Base-by-base conservation (phyloP, 2,888 invertebrate genomes). In the Luperina testacea region DNA sequence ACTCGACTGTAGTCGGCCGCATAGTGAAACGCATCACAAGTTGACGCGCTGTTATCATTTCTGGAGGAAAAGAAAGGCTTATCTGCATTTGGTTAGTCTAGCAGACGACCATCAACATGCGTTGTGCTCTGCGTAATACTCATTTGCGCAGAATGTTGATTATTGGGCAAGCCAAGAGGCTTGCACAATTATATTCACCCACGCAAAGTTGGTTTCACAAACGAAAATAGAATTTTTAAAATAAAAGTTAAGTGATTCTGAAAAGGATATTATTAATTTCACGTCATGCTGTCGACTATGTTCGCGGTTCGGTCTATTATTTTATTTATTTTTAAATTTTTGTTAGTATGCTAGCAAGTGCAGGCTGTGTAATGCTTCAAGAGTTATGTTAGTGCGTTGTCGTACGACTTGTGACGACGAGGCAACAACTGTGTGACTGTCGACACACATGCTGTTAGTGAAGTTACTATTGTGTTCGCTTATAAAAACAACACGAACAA, bases 281-380 rank as follows among this genome's bases (percentile, higher is more conserved):
- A 17, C 48, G 17, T 64, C 53, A 38, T 72, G 72, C 38, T 38
- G 69, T n/a, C 74, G 53, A 67, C 83, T 79, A 77, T 77, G 69
- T 3, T 73, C 51, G 42, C 17, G 8, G 64, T 63, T 48, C 8
- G 13, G 42, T 72, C 27, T 64, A 74, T 61, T 68, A 53, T 65
- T 67, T 65, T 75, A 87, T 87, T 86, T 82, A 85, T 69, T 48
- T 72, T 75, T 20, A 67, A 82, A 76, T 80, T 72, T 77, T 87
- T 78, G 71, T 85, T 86, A 81, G 80, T 82, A 80, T 78, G 89
- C 88, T 90, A 90, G 89, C 86, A 80, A 86, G 67, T 59, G 70
- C 81, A 84, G 87, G 91, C 90, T 92, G 92, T 92, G 91, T 88
- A 85, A 87, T 79, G 85, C 88, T 90, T 88, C 77, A 75, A 75